Evolutionary conservation across 2,888 invertebrate genomes (phyloP), one percentile per base, ranked within the genome.

Genomic region (Slavum lentiscoides): DNA sequence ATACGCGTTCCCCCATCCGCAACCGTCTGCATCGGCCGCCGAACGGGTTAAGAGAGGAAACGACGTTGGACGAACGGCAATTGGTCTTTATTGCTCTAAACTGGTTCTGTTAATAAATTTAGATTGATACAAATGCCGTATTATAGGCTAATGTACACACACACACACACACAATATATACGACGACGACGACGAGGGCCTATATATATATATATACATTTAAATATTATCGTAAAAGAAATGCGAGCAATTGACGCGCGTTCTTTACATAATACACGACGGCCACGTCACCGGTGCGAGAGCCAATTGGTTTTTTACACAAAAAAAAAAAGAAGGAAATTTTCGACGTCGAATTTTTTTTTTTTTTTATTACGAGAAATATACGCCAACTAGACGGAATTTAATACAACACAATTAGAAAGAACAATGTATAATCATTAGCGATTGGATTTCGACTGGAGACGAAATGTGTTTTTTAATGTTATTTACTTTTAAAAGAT

Each of bases 101-200:
- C 80, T 80, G 80, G 80, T 72, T 80, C 80, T 80, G 72, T 80
- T 80, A 80, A 80, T 80, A 70, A 80, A 80, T 80, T 80, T 80
- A 80, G 80, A 80, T 80, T 80, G 80, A 80, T 80, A 80, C 80
- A 72, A 80, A 80, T 80, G 80, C 72, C 80, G 80, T 80, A 80
- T 80, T 80, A 80, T 72, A 23, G 72, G 70, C 70, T 80, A 80
- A 80, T 77, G 70, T 77, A 66, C 21, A 72, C 17, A 43, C 7
- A 61, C 21, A 61, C 4, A 17, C 4, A 30, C 30, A 30, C 30
- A 30, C 4, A 30, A 30, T 30, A 30, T 53, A 55, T n/a, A n/a
- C n/a, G n/a, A n/a, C n/a, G n/a, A n/a, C 37, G 69, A 15, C 11
- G 37, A 30, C 37, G 70, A 70, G 55, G 58, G 70, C 21, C 70